Conservation (phyloP, 2,888 invertebrate genomes). For the Cremastobaeus sp. region DNA sequence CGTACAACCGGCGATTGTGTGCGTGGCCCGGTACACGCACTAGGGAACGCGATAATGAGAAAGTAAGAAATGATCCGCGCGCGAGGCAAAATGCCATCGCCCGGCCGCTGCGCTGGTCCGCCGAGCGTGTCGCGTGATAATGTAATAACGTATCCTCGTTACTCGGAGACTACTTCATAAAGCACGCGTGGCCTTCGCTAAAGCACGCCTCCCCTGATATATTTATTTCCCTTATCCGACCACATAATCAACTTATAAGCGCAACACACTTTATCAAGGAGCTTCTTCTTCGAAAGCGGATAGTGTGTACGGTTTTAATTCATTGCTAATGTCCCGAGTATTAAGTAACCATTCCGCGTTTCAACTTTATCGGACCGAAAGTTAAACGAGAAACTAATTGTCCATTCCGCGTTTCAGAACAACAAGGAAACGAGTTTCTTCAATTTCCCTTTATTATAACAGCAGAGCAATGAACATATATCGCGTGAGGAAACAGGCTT, state of each 20-base stretch:
- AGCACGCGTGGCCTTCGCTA: constrained; percentile 64
- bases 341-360: too few relatives aligned
- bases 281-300: constrained; percentile 7
- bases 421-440: too few relatives aligned
- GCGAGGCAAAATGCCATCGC: constrained; percentile 43
- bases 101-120: constrained; percentile 59
- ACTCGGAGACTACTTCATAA: constrained; percentile 75
- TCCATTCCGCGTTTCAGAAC: too few relatives aligned
- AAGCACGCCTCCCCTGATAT: constrained; percentile 66
- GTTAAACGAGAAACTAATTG: too few relatives aligned
- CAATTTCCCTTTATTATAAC: too few relatives aligned
- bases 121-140: constrained; percentile 73
- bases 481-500: too few relatives aligned
- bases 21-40: constrained; percentile 30
- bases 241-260: constrained; percentile 52
- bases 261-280: constrained; percentile 31
- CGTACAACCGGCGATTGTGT: not conserved
- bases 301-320: not conserved
- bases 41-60: constrained; percentile 58
- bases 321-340: too few relatives aligned
- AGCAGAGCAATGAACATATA: too few relatives aligned
- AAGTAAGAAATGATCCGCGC: constrained; percentile 53
- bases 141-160: constrained; percentile 74
- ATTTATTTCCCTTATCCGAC: constrained; percentile 75
- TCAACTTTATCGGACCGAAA: too few relatives aligned